Percentiles rank a stretch among this genome's conserved stretches.
These are phyloP conservation scores for Onychostruthus taczanowskii DNA, from an alignment of 2,113 vertebrate species.

Conservation along the genomic window DNA sequence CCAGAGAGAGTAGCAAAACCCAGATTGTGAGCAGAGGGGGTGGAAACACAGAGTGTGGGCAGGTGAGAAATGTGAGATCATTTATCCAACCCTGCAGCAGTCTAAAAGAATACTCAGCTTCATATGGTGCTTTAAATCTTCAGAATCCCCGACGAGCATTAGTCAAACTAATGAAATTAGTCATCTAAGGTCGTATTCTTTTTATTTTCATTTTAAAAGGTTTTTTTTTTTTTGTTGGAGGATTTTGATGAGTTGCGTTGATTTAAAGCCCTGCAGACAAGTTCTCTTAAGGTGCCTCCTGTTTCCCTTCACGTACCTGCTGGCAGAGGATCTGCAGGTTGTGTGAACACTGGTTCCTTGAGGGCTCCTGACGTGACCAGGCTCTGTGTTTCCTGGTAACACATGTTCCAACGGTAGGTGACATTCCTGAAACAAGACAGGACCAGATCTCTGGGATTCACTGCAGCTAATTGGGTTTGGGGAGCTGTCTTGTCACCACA, in stretches of 20 bases:
- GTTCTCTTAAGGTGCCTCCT: background rate
- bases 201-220: constrained; percentile 9
- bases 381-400: background rate
- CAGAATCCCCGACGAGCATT: constrained; percentile 20
- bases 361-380: background rate
- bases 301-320: background rate
- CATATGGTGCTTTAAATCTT: constrained; percentile 57
- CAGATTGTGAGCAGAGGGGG: constrained; percentile 66
- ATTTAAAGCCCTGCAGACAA: background rate
- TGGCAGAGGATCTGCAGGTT: background rate
- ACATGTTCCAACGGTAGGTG: background rate
- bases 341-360: background rate
- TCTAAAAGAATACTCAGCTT: constrained; percentile 59
- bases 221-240: background rate
- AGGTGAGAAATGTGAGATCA: constrained; percentile 70
- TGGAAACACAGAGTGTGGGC: constrained; percentile 53
- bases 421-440: constrained; percentile 12
- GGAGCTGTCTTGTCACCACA: background rate
- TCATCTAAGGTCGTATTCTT: constrained; percentile 4
- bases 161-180: constrained; percentile 53
- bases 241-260: background rate
- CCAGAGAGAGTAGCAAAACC: constrained; percentile 49
- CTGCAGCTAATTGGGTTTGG: background rate
- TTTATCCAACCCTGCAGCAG: constrained; percentile 55
- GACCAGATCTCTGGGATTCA: background rate